A percentile compares a stretch with the other conserved stretches of the same genome.
Evolutionary conservation across 2,113 vertebrate genomes (phyloP).

Genomic region (mouse (Mus musculus)): GRCm39 chr13:10001501-10002000

Average conservation of each 20-base stretch:
- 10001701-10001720: not conserved
- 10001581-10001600: not conserved
- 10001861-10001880: not conserved
- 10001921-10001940: too few relatives aligned
- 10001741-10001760: not conserved
- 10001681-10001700: not conserved
- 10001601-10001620: not conserved
- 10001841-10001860: not conserved
- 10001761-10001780: not conserved
- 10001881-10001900: not conserved
- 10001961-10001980: not conserved
- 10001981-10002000: not conserved
- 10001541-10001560: not conserved
- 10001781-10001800: not conserved
- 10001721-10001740: not conserved
- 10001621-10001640: fast-evolving
- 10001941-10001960: not conserved
- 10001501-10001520: not conserved
- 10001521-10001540: not conserved
- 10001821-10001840: not conserved
- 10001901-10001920: not conserved
- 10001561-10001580: not conserved
- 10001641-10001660: not conserved
- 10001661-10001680: not conserved
- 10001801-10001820: not conserved